Base-by-base conservation (phyloP, 2,888 invertebrate species). In the Spatulosminthurus flaviceps region DNA sequence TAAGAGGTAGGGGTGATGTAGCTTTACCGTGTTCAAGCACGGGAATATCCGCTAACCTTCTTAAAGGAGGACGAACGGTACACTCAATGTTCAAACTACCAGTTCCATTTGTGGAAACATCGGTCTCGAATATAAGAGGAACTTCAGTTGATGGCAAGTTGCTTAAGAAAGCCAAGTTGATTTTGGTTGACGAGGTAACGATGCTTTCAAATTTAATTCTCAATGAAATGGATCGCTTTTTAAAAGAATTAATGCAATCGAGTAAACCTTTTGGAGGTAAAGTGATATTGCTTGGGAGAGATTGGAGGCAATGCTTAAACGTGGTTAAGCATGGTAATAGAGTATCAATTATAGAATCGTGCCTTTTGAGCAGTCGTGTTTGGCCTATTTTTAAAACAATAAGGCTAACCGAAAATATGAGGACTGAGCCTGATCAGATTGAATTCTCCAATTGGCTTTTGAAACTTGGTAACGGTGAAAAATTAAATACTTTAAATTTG, bases 11-110 rank as follows among this genome's bases (percentile, higher is more conserved):
- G 43, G 76, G 81, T 7, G 75, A 80, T 9, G 51, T 70, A 4
- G 82, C 81, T 0, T 29, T 80, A 7, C 29, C 77, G 5, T 66
- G 80, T 24, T 81, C 83, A 0, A 81, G 24, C 16, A 83, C 82
- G 5, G 84, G 83, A 13, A 82, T 84, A 70, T 83, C 83, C 60
- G 78, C 82, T 2, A 81, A 72, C 21, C 60, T 84, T 4, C 64
- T 84, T 24, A 42, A 60, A 21, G 81, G 84, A 29, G 87, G 86
- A 1, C 42, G 83, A 69, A 87, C 86, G 19, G 81, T 81, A 29
- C 86, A 86, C 75, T 86, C 84, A 21, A 60, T 69, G 9, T 86
- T 86, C 67, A 83, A 84, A 70, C 71, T 85, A 29, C 84, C 85
- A 28, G 69, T 84, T 22, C 43, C 43, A 19, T 42, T 77, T 7